Percentiles rank a stretch among this genome's conserved stretches.
Conservation (phyloP, 2,888 invertebrate species). For the Campoplex nolae region DNA sequence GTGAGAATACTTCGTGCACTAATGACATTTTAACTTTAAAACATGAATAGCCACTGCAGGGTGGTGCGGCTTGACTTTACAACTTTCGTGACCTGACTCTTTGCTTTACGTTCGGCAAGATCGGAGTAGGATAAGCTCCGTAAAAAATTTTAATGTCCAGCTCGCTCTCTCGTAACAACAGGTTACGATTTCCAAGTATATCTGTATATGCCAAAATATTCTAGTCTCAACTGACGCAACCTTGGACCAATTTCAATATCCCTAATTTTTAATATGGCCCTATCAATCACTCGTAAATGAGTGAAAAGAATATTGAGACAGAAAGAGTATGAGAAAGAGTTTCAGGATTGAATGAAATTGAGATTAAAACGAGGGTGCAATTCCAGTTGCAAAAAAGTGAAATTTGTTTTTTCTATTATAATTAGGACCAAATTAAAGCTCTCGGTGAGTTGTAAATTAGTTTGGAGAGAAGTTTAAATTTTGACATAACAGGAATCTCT, state of each 20-base stretch:
- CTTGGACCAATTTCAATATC: not conserved
- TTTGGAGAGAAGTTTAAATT: not conserved
- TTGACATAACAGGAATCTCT: not conserved
- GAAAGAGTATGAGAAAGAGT: not conserved
- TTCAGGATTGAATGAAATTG: not conserved
- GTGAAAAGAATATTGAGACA: too few species aligned
- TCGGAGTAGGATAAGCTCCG: conserved; percentile 44
- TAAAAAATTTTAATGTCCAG: conserved; percentile 40
- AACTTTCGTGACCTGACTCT: conserved; percentile 51
- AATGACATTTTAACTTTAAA: conserved; percentile 6
- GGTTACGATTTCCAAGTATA: conserved; percentile 7
- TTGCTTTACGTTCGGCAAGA: conserved; percentile 21
- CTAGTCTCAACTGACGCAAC: not conserved
- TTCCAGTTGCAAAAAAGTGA: not conserved
- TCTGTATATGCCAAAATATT: not conserved
- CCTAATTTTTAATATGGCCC: not conserved
- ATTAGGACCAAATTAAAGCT: not conserved
- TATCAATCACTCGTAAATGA: not conserved
- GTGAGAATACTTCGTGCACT: not conserved
- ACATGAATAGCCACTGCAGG: not conserved
- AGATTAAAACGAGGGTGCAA: not conserved
- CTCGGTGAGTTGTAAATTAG: not conserved
- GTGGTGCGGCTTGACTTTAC: conserved; percentile 37
- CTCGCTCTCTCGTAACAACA: conserved; percentile 24
- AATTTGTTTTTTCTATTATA: not conserved